These are phyloP conservation scores for Parazoanthus darwini DNA, from an alignment of 92 coral and sea anemone genomes.

Conservation along the genomic window DNA sequence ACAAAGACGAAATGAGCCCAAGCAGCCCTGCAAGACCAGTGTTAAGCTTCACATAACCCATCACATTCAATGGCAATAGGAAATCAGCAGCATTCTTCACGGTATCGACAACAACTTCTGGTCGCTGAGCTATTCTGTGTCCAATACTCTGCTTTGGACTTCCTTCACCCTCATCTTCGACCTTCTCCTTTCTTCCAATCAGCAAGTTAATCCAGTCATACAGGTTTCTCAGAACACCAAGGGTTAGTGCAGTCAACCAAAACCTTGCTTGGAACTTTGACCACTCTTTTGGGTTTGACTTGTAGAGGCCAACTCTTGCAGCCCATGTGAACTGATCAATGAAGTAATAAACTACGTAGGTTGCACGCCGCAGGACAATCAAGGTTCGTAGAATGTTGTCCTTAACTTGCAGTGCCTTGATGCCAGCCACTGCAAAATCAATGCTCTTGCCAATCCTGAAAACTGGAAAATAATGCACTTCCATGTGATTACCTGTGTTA, in stretches of 20 bases:
- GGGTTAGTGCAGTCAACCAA: conserved; percentile 82
- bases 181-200: conserved; percentile 62
- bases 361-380: conserved; percentile 83
- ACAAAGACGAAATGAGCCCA: conserved; percentile 87
- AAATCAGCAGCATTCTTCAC: conserved; percentile 95
- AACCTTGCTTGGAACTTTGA: conserved; percentile 92
- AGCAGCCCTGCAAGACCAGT: conserved; percentile 87
- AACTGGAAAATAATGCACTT: conserved; percentile 45
- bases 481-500: too few relatives aligned
- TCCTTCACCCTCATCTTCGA: conserved; percentile 74
- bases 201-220: conserved; percentile 75
- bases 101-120: conserved; percentile 88
- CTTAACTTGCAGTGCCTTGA: conserved; percentile 68
- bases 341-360: conserved; percentile 78
- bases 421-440: conserved; percentile 86
- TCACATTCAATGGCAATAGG: conserved; percentile 88
- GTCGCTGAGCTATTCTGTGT: conserved; percentile 71
- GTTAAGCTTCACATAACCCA: conserved; percentile 85
- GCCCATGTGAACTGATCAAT: conserved; percentile 97
- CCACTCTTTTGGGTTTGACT: conserved; percentile 92
- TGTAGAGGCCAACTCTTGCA: conserved; percentile 91
- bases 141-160: conserved; percentile 40
- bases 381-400: conserved; percentile 74
- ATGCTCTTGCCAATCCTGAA: conserved; percentile 94
- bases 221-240: conserved; percentile 85